phyloP scores from a whole-genome alignment of 1,140 invertebrate species.

The Diploscapter pachys region DNA sequence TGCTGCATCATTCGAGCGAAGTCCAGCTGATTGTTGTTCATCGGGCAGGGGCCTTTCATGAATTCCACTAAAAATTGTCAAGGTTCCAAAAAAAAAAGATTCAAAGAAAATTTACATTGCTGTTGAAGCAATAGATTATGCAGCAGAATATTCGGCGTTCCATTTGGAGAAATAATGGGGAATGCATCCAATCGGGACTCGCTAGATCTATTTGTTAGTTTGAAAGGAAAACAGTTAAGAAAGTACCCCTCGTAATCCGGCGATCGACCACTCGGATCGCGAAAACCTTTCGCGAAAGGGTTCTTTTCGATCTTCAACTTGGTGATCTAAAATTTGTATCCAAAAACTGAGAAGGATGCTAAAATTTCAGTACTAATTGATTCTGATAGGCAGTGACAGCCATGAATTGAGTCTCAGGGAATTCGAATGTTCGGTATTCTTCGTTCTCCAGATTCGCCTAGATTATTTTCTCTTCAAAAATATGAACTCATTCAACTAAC shows the following conservation, averaged over 20 bases:
- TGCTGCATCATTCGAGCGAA: too few relatives aligned
- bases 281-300: conserved; percentile 90
- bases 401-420: conserved; percentile 97
- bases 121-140: too few relatives aligned
- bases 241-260: conserved; percentile 24
- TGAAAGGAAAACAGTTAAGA: too few relatives aligned
- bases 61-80: too few relatives aligned
- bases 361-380: conserved; percentile 70
- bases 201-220: too few relatives aligned
- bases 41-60: too few relatives aligned
- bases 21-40: too few relatives aligned
- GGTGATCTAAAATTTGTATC: conserved; percentile 68
- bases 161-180: too few relatives aligned
- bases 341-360: conserved; percentile 15
- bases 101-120: too few relatives aligned
- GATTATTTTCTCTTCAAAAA: conserved; percentile 4
- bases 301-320: conserved; percentile 90
- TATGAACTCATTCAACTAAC: neutral
- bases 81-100: too few relatives aligned
- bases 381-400: conserved; percentile 98
- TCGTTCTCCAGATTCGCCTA: conserved; percentile 71
- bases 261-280: conserved; percentile 64
- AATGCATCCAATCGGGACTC: too few relatives aligned
- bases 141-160: too few relatives aligned
- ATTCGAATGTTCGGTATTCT: conserved; percentile 82